These are phyloP conservation scores for Sisor rabdophorus DNA, from an alignment of 2,113 vertebrate genomes.

Conservation along the genomic window DNA sequence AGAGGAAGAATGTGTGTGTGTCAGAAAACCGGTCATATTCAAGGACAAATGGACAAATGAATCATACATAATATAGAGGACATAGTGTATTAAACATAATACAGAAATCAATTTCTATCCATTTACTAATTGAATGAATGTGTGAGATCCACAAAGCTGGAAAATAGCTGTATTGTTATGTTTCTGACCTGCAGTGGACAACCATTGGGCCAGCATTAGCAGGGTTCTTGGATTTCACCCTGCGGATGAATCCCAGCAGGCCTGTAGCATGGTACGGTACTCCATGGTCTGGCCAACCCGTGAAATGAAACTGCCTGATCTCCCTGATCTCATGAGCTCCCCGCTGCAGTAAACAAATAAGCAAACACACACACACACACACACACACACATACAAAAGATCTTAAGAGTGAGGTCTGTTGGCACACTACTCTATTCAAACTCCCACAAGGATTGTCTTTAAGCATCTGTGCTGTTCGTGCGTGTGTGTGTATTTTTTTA, in stretches of 20 bases:
- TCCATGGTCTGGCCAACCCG: conserved; percentile 95
- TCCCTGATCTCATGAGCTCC: conserved; percentile 92
- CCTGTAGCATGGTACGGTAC: conserved; percentile 93
- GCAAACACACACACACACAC: conserved; percentile 12
- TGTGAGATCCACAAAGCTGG: background rate
- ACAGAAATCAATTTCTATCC: background rate
- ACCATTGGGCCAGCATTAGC: conserved; percentile 85
- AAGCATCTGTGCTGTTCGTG: conserved; percentile 23
- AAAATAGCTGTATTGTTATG: background rate
- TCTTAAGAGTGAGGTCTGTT: conserved; percentile 1
- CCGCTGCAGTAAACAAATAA: conserved; percentile 67
- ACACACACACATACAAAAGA: conserved; percentile 26
- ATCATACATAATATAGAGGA: background rate
- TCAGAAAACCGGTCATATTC: conserved; percentile 4
- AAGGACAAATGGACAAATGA: conserved; percentile 17
- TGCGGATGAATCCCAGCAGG: conserved; percentile 87
- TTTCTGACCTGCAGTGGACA: conserved; percentile 81
- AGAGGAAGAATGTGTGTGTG: background rate
- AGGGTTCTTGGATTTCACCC: conserved; percentile 88
- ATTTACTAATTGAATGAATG: background rate
- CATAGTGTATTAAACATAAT: background rate
- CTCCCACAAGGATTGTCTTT: conserved; percentile 36
- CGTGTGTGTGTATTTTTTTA: conserved; percentile 10
- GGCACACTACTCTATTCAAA: conserved; percentile 8
- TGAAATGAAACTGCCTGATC: conserved; percentile 97